Evolutionary conservation across 2,888 invertebrate species (phyloP).

Genomic region (Habroteleia sp.): DNA sequence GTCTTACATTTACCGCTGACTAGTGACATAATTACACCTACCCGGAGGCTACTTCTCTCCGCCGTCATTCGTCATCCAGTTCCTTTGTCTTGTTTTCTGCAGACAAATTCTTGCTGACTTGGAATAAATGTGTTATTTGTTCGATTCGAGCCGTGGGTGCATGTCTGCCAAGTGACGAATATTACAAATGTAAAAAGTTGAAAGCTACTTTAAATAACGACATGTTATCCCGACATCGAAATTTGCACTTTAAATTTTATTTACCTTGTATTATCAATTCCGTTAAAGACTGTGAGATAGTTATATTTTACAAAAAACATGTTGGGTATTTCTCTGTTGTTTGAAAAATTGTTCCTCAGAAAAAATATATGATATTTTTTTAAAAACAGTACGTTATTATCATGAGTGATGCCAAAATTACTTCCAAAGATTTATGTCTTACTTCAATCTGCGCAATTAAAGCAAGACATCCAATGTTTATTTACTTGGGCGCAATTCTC

Average conservation of each 20-base stretch:
- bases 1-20: slow-evolving; percentile 66
- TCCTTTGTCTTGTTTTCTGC: slow-evolving; percentile 71
- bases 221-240: background rate
- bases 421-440: slow-evolving; percentile 38
- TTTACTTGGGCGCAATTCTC: slow-evolving; percentile 49
- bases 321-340: too few relatives aligned
- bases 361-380: slow-evolving; percentile 34
- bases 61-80: slow-evolving; percentile 74
- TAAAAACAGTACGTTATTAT: slow-evolving; percentile 40
- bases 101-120: slow-evolving; percentile 42
- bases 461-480: slow-evolving; percentile 49
- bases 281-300: background rate
- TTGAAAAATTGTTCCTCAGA: too few relatives aligned
- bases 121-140: slow-evolving; percentile 35
- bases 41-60: slow-evolving; percentile 73
- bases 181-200: background rate
- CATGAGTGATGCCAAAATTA: slow-evolving; percentile 24
- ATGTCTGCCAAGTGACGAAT: slow-evolving; percentile 35
- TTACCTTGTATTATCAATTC: slow-evolving; percentile 21
- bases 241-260: background rate
- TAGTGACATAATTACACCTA: slow-evolving; percentile 78
- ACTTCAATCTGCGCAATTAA: slow-evolving; percentile 24
- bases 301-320: slow-evolving; percentile 12
- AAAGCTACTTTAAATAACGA: slow-evolving; percentile 3
- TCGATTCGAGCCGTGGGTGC: slow-evolving; percentile 15